These are phyloP conservation scores for Slavum lentiscoides DNA, from an alignment of 2,888 invertebrate genomes.

Conservation along the genomic window DNA sequence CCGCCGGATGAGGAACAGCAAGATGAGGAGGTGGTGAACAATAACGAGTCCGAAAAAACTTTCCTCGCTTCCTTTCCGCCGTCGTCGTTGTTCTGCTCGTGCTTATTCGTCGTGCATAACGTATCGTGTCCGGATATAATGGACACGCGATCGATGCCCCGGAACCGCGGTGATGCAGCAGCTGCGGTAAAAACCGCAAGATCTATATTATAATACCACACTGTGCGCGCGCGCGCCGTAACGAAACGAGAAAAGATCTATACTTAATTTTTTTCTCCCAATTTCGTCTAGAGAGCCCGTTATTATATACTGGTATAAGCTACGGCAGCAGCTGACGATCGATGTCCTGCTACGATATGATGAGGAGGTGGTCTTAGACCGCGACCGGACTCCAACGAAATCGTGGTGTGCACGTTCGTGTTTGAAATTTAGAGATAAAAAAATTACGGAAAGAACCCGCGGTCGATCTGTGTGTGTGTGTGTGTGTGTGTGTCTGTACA, in stretches of 20 bases:
- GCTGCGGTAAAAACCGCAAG: constrained; percentile 1
- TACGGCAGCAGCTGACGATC: too few species aligned
- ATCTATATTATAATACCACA: background rate
- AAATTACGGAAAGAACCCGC: too few species aligned
- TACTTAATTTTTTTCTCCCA: background rate
- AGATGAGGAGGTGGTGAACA: too few species aligned
- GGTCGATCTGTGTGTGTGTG: too few species aligned
- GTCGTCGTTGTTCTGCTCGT: background rate
- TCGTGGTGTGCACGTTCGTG: too few species aligned
- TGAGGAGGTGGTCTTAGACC: too few species aligned
- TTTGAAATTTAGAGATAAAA: too few species aligned
- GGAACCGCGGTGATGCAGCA: background rate
- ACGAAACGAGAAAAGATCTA: constrained; percentile 4
- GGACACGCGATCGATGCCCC: constrained; percentile 7
- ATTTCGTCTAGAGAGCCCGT: background rate
- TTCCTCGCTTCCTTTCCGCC: background rate
- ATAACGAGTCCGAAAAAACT: background rate
- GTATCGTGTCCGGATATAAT: background rate
- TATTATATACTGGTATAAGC: background rate
- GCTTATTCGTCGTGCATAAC: background rate
- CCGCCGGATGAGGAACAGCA: too few species aligned
- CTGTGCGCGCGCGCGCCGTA: background rate
- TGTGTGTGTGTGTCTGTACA: too few species aligned
- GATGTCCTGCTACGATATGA: too few species aligned
- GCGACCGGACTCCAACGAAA: too few species aligned